A percentile compares a stretch with the other conserved stretches of the same genome.
These are phyloP conservation scores for Ruditapes philippinarum DNA, from an alignment of 1,140 invertebrate species.

Conservation along the genomic window DNA sequence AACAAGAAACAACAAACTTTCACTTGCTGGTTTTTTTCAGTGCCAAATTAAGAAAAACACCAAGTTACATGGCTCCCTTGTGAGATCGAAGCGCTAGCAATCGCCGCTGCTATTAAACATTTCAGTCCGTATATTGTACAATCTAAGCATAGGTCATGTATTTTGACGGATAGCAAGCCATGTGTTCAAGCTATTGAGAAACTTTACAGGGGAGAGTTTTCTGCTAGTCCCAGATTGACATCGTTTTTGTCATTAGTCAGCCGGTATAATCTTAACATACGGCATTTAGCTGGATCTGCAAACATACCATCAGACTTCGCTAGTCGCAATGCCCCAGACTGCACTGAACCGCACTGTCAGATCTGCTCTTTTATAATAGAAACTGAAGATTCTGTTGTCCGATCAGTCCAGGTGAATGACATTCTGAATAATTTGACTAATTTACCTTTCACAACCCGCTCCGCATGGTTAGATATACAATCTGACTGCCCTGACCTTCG, in stretches of 20 bases:
- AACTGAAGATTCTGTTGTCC: constrained; percentile 46
- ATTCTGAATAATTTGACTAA: neutral
- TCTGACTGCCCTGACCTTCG: constrained; percentile 69
- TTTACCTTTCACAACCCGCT: constrained; percentile 52
- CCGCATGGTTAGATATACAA: constrained; percentile 49
- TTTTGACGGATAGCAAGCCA: constrained; percentile 67
- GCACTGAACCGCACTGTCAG: constrained; percentile 18
- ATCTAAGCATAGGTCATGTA: constrained; percentile 30
- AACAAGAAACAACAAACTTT: constrained; percentile 30
- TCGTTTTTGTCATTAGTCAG: constrained; percentile 59
- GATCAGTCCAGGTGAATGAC: neutral
- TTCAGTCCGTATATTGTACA: constrained; percentile 66
- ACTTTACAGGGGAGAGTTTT: constrained; percentile 67
- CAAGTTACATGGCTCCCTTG: constrained; percentile 65
- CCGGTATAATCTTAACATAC: constrained; percentile 38
- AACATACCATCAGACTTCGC: constrained; percentile 65
- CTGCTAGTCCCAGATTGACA: constrained; percentile 60
- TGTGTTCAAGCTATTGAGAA: constrained; percentile 62
- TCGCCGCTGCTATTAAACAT: constrained; percentile 58
- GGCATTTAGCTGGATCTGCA: constrained; percentile 47
- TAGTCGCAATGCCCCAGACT: constrained; percentile 55
- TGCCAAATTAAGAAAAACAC: constrained; percentile 29
- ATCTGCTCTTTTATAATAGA: constrained; percentile 33
- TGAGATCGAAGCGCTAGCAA: constrained; percentile 64
- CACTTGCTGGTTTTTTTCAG: constrained; percentile 62